A percentile compares a stretch with the other conserved stretches of the same genome.
Conservation (phyloP, 1,140 invertebrate species). For the Neodiprion fabricii region DNA sequence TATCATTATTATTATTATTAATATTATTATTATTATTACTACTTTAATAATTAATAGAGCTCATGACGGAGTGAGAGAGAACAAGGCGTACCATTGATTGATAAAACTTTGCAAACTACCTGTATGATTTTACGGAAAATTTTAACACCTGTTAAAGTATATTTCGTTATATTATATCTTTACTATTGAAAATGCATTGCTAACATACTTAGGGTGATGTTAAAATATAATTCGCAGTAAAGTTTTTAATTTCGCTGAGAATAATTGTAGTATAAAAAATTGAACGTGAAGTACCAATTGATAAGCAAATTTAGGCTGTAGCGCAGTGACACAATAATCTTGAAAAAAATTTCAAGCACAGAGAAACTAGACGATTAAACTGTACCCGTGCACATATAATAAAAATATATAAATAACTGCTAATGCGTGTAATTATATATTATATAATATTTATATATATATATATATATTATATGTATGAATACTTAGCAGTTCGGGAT, state of each 20-base stretch:
- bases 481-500: neutral
- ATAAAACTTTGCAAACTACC: conserved; percentile 7
- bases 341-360: neutral
- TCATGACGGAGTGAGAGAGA: conserved; percentile 48
- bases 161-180: neutral
- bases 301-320: conserved; percentile 3
- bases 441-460: conserved; percentile 7
- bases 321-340: neutral
- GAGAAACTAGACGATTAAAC: neutral
- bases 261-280: conserved; percentile 7
- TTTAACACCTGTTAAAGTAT: neutral
- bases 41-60: conserved; percentile 41
- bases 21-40: conserved; percentile 49
- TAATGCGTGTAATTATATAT: conserved; percentile 11
- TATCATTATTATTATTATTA: conserved; percentile 50
- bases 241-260: neutral
- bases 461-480: conserved; percentile 18
- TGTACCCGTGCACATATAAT: conserved; percentile 1
- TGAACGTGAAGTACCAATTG: neutral
- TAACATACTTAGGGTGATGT: neutral
- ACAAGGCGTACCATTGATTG: conserved; percentile 39
- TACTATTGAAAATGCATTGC: neutral
- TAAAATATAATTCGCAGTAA: neutral
- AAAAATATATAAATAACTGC: neutral
- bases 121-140: neutral